These are phyloP conservation scores for Oryctes rhinoceros DNA, from an alignment of 1,140 invertebrate species.

Conservation along the genomic window DNA sequence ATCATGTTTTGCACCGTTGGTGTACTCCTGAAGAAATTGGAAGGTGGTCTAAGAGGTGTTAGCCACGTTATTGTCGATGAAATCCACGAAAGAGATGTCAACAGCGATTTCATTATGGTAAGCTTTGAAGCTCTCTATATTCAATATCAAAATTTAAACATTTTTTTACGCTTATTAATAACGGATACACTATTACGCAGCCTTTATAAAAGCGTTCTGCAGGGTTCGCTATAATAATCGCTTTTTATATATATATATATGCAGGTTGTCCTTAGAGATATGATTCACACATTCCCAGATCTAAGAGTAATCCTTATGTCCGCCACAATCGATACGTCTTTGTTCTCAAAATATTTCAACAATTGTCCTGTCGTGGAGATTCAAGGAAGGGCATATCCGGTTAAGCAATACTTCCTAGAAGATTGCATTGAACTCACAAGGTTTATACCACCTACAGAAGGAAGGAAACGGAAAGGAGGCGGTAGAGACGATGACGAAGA, in stretches of 20 bases:
- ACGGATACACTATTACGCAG: no score
- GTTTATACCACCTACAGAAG: constrained; percentile 79
- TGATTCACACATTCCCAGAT: constrained; percentile 89
- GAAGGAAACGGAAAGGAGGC: constrained; percentile 70
- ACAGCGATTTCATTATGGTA: constrained; percentile 94
- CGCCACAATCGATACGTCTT: constrained; percentile 91
- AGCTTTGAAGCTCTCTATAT: background rate
- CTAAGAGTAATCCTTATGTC: constrained; percentile 96
- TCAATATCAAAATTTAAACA: no score
- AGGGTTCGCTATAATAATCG: no score
- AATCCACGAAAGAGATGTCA: constrained; percentile 96
- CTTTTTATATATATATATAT: no score
- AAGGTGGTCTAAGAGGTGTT: constrained; percentile 84
- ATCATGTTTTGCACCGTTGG: constrained; percentile 96
- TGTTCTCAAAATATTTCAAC: constrained; percentile 93
- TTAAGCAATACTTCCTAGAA: constrained; percentile 89
- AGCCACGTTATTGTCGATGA: constrained; percentile 96
- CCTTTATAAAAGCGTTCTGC: no score
- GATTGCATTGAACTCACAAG: constrained; percentile 85
- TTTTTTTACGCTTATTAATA: background rate
- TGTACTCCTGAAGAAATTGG: constrained; percentile 90
- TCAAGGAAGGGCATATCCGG: constrained; percentile 80
- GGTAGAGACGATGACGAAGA: constrained; percentile 64
- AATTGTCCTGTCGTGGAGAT: constrained; percentile 85
- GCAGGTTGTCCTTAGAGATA: constrained; percentile 83